Base-by-base conservation (phyloP, 2,888 invertebrate genomes). In the Drosophila helvetica region DNA sequence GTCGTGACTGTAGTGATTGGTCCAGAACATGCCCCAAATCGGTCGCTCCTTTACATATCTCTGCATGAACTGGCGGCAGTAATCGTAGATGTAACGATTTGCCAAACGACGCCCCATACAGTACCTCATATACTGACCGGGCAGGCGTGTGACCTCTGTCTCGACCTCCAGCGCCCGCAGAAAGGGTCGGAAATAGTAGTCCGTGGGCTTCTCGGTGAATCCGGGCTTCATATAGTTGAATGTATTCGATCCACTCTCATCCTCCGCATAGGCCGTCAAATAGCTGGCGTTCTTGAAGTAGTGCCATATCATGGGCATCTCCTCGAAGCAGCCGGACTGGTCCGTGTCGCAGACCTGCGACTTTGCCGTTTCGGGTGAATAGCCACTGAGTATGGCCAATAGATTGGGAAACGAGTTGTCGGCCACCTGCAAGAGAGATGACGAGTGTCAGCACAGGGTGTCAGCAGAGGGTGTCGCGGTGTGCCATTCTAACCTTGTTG, bases 361-460 rank as follows among this genome's bases (percentile, higher is more conserved):
- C 57, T 93, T 92, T 17, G 94, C 91, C 25, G 92, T 77, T 1
- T 89, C 78, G 17, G 90, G 88, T 52, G 91, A 93, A 73, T 94
- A 93, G 0, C 97, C 97, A 0, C 95, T 95, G 5, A 96, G 92
- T 55, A 96, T 93, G 0, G 97, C 96, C 93, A 97, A 95, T 56
- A 98, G 91, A 91, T 98, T 98, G 0, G 97, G 96, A 89, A 96
- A 96, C 0, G 97, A 97, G 81, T 98, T 97, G 83, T 97, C 97
- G 0, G 94, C 96, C 67, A 96, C 93, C 93, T 96, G 88, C 4
- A 48, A 55, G 8, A 30, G 4, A 30, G 10, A 30, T 4, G 0
- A 0, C n/a, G 1, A 17, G 12, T 12, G 12, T 10, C n/a, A 15
- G 46, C 22, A 25, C 45, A 19, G 10, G 9, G 3, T 45, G 45